phyloP scores from a whole-genome alignment of 2,113 vertebrate species.

The Pitta sordida region DNA sequence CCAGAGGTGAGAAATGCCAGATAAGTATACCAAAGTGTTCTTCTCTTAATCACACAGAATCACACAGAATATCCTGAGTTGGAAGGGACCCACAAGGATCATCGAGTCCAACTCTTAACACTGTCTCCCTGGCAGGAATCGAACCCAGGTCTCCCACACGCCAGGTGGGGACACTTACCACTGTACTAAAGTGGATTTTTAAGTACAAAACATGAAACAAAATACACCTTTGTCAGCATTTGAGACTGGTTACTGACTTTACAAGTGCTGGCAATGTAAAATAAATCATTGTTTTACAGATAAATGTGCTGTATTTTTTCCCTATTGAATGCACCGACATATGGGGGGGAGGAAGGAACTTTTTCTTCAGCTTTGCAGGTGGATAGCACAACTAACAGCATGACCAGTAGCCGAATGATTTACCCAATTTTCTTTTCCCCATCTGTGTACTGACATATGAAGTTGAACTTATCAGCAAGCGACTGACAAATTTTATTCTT shows the following conservation, averaged over 20 bases:
- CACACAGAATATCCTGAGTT: no score
- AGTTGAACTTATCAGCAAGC: background rate
- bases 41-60: no score
- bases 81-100: no score
- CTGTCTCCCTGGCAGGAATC: no score
- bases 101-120: no score
- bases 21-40: background rate
- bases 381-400: background rate
- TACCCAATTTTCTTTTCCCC: background rate
- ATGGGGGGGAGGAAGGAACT: background rate
- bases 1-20: background rate
- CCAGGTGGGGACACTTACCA: no score
- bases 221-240: background rate
- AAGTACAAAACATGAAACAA: background rate
- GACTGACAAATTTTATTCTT: background rate
- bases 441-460: background rate
- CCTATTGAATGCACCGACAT: background rate
- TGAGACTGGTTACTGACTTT: background rate
- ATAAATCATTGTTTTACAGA: background rate
- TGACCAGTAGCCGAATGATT: background rate
- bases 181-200: no score
- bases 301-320: background rate
- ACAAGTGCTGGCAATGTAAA: background rate
- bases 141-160: no score
- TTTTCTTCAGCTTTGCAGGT: background rate